phyloP scores from a whole-genome alignment of 2,797 vertebrate genomes.

The Pempheris klunzingeri region DNA sequence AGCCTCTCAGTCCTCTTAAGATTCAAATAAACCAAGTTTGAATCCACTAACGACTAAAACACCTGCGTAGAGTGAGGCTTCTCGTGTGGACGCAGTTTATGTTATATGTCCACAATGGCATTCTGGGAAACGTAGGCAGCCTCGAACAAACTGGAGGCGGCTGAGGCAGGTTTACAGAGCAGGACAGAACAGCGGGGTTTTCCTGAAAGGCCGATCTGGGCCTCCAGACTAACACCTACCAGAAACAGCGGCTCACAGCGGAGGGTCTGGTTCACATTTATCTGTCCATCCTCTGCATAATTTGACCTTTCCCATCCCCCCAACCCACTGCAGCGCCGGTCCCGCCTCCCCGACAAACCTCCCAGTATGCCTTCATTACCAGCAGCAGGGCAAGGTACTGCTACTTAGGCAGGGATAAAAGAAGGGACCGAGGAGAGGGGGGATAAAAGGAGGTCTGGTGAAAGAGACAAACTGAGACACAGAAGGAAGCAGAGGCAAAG shows the following conservation, averaged over 20 bases:
- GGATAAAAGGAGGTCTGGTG: neutral
- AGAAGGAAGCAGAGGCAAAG: slow-evolving; percentile 1
- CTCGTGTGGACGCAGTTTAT: no score
- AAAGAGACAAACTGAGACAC: neutral
- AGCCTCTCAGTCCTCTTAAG: no score
- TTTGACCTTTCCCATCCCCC: slow-evolving; percentile 63
- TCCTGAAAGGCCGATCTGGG: no score
- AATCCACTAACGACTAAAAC: no score
- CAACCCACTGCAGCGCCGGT: slow-evolving; percentile 31
- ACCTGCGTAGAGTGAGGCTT: no score
- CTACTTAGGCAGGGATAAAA: slow-evolving; percentile 50
- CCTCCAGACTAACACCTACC: no score
- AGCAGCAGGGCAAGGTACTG: slow-evolving; percentile 58
- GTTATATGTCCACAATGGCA: no score
- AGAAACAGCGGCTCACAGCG: slow-evolving; percentile 2
- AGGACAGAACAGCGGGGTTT: no score
- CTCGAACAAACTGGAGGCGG: no score
- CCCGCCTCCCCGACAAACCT: slow-evolving; percentile 64
- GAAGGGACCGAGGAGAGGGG: slow-evolving; percentile 28
- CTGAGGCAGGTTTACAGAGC: no score
- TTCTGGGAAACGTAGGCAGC: no score
- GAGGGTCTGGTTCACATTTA: slow-evolving; percentile 61
- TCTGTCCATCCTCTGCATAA: slow-evolving; percentile 51
- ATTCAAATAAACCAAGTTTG: no score
- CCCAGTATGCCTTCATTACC: slow-evolving; percentile 68